phyloP scores from a whole-genome alignment of 2,797 vertebrate genomes.

The Syndactyla subalaris region DNA sequence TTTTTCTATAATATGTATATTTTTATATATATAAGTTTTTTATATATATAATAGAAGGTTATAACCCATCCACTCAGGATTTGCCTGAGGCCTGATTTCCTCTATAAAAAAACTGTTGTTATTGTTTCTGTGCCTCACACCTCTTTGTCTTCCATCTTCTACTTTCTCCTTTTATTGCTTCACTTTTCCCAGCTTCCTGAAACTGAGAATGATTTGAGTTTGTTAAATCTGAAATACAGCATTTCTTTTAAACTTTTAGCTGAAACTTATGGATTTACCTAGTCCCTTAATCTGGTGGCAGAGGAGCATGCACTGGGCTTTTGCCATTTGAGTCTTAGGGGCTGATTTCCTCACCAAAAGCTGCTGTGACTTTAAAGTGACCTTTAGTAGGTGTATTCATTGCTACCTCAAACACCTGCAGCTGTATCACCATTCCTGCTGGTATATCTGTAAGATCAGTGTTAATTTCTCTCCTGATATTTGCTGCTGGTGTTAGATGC shows the following conservation, averaged over 20 bases:
- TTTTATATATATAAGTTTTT: background rate
- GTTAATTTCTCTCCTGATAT: background rate
- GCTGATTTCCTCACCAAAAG: background rate
- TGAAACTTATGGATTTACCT: background rate
- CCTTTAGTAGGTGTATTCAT: background rate
- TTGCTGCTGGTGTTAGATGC: background rate
- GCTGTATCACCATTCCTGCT: background rate
- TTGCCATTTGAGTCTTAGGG: background rate
- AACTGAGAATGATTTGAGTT: background rate
- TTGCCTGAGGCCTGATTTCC: background rate
- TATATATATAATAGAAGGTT: background rate
- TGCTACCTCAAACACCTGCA: background rate
- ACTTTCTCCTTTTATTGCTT: background rate
- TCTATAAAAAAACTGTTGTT: background rate
- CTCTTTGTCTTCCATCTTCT: background rate
- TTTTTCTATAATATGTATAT: background rate
- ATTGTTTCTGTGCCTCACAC: background rate
- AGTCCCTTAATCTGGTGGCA: background rate
- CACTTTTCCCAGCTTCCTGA: background rate
- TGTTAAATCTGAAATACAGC: background rate
- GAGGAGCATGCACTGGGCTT: background rate
- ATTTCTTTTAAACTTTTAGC: background rate
- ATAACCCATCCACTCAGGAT: background rate
- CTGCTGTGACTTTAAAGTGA: background rate
- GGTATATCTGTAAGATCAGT: background rate